phyloP scores from a whole-genome alignment of 92 coral and sea anemone genomes.

The Meandrina meandrites region DNA sequence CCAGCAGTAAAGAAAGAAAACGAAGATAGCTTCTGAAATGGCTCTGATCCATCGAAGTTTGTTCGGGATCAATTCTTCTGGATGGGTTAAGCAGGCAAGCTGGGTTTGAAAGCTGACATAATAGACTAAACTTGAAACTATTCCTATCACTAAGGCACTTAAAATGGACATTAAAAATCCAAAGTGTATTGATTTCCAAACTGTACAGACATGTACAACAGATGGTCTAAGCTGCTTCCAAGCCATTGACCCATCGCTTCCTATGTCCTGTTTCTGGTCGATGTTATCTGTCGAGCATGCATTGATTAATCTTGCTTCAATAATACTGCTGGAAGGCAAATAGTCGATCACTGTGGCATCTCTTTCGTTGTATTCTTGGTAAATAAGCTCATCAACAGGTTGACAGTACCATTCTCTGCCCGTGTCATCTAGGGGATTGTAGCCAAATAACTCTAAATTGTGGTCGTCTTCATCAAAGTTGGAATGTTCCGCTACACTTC shows the following conservation, averaged over 20 bases:
- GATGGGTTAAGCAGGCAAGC: neutral
- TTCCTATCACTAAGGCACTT: neutral
- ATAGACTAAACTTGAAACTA: neutral
- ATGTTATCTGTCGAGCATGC: neutral
- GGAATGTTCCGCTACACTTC: neutral
- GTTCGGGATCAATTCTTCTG: neutral
- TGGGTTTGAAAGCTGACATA: neutral
- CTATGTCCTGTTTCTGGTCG: neutral
- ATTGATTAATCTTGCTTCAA: neutral
- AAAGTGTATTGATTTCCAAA: neutral
- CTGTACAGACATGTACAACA: neutral
- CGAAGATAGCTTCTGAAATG: neutral
- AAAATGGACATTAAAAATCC: conserved; percentile 5
- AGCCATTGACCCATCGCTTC: neutral
- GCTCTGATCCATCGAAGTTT: neutral
- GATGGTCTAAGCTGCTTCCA: conserved; percentile 15
- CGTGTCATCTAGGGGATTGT: conserved; percentile 3
- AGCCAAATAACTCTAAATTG: neutral
- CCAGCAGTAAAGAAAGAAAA: neutral
- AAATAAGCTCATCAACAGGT: conserved; percentile 8
- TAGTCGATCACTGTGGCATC: neutral
- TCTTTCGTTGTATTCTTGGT: conserved; percentile 4
- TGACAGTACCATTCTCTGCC: conserved; percentile 1
- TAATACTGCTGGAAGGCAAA: neutral
- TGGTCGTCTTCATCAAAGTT: neutral